phyloP scores from a whole-genome alignment of 2,888 invertebrate genomes.

The Pseudococcus longispinus region DNA sequence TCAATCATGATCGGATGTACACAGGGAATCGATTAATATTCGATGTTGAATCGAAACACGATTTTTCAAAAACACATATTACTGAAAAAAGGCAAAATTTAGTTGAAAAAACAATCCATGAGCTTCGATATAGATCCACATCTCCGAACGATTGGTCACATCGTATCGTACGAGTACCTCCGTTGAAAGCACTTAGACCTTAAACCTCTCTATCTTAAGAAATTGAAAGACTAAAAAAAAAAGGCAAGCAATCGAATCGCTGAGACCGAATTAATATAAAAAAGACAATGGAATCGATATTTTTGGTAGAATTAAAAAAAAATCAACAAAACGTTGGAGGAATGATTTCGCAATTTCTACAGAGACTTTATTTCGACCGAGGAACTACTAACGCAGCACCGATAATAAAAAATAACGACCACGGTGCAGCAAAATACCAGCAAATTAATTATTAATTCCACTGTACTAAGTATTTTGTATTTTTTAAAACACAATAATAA shows the following conservation, averaged over 20 bases:
- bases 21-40: background rate
- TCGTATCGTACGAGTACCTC: background rate
- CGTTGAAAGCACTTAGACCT: background rate
- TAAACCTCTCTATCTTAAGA: background rate
- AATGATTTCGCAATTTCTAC: too few relatives aligned
- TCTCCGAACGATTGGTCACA: background rate
- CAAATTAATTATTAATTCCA: slow-evolving; percentile 54
- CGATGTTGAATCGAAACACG: too few relatives aligned
- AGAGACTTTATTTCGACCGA: background rate
- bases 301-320: background rate
- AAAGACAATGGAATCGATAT: background rate
- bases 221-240: background rate
- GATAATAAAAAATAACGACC: background rate
- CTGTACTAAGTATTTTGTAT: slow-evolving; percentile 55
- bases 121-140: background rate
- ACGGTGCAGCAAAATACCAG: background rate
- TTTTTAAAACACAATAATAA: slow-evolving; percentile 52
- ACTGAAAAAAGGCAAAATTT: too few relatives aligned
- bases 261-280: too few relatives aligned
- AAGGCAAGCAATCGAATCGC: background rate
- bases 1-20: background rate
- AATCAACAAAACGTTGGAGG: background rate
- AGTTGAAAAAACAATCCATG: too few relatives aligned
- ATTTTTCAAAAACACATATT: too few relatives aligned
- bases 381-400: background rate